phyloP scores from a whole-genome alignment of 2,888 invertebrate genomes.

The Dugesia japonica region DNA sequence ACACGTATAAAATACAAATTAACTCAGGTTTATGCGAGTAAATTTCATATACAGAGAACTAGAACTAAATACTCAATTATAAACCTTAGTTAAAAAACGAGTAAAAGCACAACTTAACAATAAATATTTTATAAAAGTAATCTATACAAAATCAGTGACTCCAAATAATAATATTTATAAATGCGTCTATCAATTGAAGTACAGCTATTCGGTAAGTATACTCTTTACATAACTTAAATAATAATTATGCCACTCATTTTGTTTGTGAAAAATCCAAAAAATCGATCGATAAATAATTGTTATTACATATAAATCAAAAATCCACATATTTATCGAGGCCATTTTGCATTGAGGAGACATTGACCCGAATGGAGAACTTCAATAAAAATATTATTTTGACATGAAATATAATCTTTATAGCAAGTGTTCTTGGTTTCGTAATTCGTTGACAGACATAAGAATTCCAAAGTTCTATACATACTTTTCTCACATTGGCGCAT shows the following conservation, averaged over 20 bases:
- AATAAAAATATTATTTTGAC: conserved; percentile 10
- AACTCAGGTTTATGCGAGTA: background rate
- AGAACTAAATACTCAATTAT: background rate
- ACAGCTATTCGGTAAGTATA: conserved; percentile 10
- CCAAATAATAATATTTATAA: conserved; percentile 1
- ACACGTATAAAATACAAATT: background rate
- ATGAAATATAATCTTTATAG: background rate
- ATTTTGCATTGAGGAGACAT: background rate
- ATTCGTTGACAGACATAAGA: background rate
- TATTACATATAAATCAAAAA: conserved; percentile 2
- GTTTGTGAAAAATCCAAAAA: background rate
- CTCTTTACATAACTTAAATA: background rate
- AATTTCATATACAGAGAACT: background rate
- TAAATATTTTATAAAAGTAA: conserved; percentile 6
- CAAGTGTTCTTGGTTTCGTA: background rate
- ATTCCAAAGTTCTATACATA: background rate
- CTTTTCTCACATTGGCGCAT: background rate
- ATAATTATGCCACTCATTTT: conserved; percentile 15
- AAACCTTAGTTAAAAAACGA: background rate
- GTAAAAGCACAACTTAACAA: background rate
- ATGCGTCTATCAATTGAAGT: conserved; percentile 16
- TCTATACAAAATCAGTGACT: conserved; percentile 9
- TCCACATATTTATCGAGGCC: conserved; percentile 7
- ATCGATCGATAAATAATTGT: background rate
- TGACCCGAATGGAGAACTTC: background rate